Evolutionary conservation across 2,888 invertebrate genomes (phyloP).

Genomic region (Seladonia tumulorum): DNA sequence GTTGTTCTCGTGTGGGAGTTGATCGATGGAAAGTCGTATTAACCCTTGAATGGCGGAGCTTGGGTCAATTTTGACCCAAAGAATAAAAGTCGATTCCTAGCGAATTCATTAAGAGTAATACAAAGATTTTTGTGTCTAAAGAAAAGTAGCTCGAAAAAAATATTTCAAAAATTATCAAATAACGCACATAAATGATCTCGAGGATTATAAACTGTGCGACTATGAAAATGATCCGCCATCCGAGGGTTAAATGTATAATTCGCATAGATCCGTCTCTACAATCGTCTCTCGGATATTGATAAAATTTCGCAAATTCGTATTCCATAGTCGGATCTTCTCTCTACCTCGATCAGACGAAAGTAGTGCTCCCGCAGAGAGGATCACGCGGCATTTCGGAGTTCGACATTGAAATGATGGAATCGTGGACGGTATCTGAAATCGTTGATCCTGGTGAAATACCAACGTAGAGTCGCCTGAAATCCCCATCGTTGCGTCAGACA

Average conservation of each 20-base stretch:
- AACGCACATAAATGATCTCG: not conserved
- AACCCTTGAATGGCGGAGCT: not conserved
- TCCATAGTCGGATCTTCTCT: not conserved
- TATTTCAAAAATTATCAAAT: too few relatives aligned
- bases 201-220: not conserved
- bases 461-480: constrained; percentile 5
- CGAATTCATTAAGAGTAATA: too few relatives aligned
- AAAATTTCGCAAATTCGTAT: not conserved
- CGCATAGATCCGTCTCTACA: not conserved
- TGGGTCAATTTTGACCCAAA: not conserved
- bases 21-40: not conserved
- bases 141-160: too few relatives aligned
- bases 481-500: not conserved
- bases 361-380: not conserved
- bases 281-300: constrained; percentile 10
- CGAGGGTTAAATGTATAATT: constrained; percentile 1
- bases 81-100: not conserved
- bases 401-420: not conserved
- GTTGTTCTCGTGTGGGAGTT: not conserved
- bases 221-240: not conserved
- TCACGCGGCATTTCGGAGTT: not conserved
- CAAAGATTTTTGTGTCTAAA: too few relatives aligned
- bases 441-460: constrained; percentile 18
- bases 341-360: not conserved
- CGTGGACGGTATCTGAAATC: not conserved